Base-by-base conservation (phyloP, 2,888 invertebrate species). In the Eupithecia inturbata region DNA sequence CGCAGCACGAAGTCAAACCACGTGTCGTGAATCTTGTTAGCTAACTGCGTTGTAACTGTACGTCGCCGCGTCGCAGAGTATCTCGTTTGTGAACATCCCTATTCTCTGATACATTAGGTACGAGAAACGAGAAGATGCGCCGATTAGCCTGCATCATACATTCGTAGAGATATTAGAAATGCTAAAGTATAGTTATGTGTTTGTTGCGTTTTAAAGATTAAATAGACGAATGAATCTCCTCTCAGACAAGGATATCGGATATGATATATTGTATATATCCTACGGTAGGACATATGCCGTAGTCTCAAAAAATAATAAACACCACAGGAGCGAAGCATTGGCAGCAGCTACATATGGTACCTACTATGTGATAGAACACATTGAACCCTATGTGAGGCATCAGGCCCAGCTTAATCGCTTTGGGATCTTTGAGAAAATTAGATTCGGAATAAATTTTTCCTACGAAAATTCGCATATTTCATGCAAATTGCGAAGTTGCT, bases 11-110 rank as follows among this genome's bases (percentile, higher is more conserved):
- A 14, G 26, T 41, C 22, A 39, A 36, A 14, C 4, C 73, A 76
- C 73, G 73, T 76, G 76, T 41, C 19, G 53, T 6, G 33, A 41
- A 76, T 76, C 76, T 73, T 45, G 71, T 76, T 76, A 76, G 68
- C 62, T 39, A 28, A 41, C 68, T 71, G 71, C 76, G 31, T 76
- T 76, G 71, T 71, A 31, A n/a, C n/a, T n/a, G n/a, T n/a, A n/a
- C n/a, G n/a, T n/a, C 31, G 31, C 3, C 5, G 73, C 60, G 72
- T 28, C 31, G 7, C 19, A 31, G n/a, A 19, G 31, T 19, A 57
- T 53, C n/a, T n/a, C 53, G 53, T 22, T 53, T 53, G 53, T 53
- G 22, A 22, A 53, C 53, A 53, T 57, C 22, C 57, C 12, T 22
- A n/a, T 57, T 57, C 14, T 26, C 57, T 57, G 57, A 53, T 53